Evolutionary conservation across 2,888 invertebrate species (phyloP), one percentile per base, ranked within the genome.

Genomic region (Antitype chi): DNA sequence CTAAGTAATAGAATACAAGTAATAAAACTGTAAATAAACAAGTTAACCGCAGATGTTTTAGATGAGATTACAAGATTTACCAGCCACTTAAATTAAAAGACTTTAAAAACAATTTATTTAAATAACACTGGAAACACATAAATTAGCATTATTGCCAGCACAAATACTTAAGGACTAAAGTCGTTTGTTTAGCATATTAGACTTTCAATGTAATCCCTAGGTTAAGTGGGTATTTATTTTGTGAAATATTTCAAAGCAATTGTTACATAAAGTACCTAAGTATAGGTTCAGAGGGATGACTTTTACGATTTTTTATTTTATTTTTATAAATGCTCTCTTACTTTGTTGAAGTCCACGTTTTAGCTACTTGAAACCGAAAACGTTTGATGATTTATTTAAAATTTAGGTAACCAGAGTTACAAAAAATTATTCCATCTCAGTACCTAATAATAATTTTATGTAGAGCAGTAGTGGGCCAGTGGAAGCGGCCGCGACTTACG

Each of bases 131-230:
- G 49, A 64, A 76, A 85, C 64, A 82, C 74, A 85, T 85, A 87
- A 86, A 86, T 87, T 78, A 75, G 70, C 80, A 80, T 86, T 78
- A 83, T 83, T 85, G 55, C 76, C 62, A 73, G 57, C 76, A 82
- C 73, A 80, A 80, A 87, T 78, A 78, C 87, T 82, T 83, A 67
- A 78, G 72, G 66, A 60, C 85, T 78, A 83, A 83, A 87, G 78
- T 81, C 86, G 76, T 83, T 85, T 82, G 63, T 80, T 77, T 87
- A 76, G 75, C 87, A 80, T 83, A 85, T 82, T 78, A 86, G 82
- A 78, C 76, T 86, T 85, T 71, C 73, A 80, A 77, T 85, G 78
- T 87, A 80, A 87, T 85, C 73, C 53, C 63, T 53, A 75, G 74
- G 75, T 72, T 85, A 82, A 75, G 69, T 80, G 60, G 76, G 72